Conservation (phyloP, 2,888 invertebrate genomes). For the Microplitis deprimator region DNA sequence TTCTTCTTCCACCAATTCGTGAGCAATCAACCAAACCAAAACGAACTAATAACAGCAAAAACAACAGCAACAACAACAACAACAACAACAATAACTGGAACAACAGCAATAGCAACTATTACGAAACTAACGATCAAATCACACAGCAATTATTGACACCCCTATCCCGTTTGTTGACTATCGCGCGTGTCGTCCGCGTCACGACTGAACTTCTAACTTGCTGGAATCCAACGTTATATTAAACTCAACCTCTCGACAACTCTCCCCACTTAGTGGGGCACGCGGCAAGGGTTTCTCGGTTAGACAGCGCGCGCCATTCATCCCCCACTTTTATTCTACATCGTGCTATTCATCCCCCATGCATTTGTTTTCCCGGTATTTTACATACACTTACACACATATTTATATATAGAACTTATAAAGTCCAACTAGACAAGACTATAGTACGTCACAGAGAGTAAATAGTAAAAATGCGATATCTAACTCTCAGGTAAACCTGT, state of each 20-base stretch:
- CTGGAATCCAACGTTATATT: slow-evolving; percentile 59
- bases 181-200: slow-evolving; percentile 67
- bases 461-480: slow-evolving; percentile 34
- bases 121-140: background rate
- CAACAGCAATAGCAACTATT: background rate
- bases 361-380: background rate
- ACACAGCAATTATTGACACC: background rate
- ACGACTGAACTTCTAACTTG: slow-evolving; percentile 66
- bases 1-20: background rate
- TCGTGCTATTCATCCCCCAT: slow-evolving; percentile 47
- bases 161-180: slow-evolving; percentile 9
- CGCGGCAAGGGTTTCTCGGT: slow-evolving; percentile 50
- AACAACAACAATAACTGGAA: background rate
- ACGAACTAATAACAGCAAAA: background rate
- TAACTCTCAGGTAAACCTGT: slow-evolving; percentile 27
- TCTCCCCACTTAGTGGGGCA: slow-evolving; percentile 33
- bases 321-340: slow-evolving; percentile 44
- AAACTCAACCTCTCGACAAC: slow-evolving; percentile 52
- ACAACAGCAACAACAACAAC: slow-evolving; percentile 9
- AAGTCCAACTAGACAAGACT: too few species aligned
- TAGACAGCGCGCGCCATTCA: slow-evolving; percentile 54
- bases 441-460: slow-evolving; percentile 12
- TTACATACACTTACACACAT: background rate
- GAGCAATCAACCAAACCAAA: background rate
- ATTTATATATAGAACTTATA: background rate